Evolutionary conservation across 2,113 vertebrate species (phyloP).

Genomic region (Lampris incognitus): DNA sequence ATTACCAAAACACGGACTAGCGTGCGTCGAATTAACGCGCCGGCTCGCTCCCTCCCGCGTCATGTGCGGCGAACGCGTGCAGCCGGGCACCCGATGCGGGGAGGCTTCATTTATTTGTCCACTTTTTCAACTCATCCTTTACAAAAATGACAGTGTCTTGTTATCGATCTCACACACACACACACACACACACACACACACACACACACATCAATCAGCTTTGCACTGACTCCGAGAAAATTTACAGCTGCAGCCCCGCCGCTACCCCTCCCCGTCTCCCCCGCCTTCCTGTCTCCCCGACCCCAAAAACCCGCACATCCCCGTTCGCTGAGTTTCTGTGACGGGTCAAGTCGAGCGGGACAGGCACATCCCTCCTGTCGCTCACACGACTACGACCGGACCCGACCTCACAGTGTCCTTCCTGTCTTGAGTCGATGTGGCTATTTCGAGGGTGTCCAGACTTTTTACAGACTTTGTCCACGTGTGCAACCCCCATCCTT

Average conservation of each 20-base stretch:
- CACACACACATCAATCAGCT: conserved; percentile 99
- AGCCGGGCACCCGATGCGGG: conserved; percentile 77
- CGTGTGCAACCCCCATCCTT: conserved; percentile 77
- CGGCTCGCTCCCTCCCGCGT: background rate
- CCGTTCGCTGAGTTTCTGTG: conserved; percentile 53
- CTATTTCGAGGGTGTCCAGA: conserved; percentile 78
- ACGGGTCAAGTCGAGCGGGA: conserved; percentile 59
- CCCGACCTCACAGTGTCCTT: background rate
- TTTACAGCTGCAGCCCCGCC: conserved; percentile 83
- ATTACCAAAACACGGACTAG: conserved; percentile 90
- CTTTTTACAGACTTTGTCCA: conserved; percentile 84
- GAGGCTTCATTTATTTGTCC: conserved; percentile 98
- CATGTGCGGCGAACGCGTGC: background rate
- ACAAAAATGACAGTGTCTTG: conserved; percentile 99
- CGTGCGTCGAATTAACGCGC: conserved; percentile 92
- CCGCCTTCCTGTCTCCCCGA: too few species aligned
- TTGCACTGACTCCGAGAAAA: conserved; percentile 98
- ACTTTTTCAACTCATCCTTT: conserved; percentile 95
- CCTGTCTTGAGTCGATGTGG: too few species aligned
- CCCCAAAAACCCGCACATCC: conserved; percentile 34
- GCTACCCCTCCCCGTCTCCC: background rate
- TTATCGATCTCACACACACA: conserved; percentile 99
- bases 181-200: conserved; percentile 58
- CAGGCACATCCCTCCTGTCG: conserved; percentile 9
- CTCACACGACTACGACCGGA: conserved; percentile 37